phyloP scores from a whole-genome alignment of 1,140 invertebrate species.

The Dinoponera quadriceps region DNA sequence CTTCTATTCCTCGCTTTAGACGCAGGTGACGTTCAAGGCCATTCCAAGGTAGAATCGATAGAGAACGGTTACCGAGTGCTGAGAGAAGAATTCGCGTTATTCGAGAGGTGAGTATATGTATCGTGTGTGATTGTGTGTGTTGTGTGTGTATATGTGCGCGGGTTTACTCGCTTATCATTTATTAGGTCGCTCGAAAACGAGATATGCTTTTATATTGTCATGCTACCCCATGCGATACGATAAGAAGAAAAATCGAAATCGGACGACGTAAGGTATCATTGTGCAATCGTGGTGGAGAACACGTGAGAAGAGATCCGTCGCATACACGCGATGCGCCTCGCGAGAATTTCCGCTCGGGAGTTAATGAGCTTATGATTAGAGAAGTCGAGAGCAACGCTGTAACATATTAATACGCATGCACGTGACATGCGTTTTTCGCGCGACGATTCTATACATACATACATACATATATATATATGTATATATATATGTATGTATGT shows the following conservation, averaged over 20 bases:
- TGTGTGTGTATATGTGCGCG: too few species aligned
- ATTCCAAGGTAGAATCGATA: constrained; percentile 37
- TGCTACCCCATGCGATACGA: constrained; percentile 43
- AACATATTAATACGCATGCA: constrained; percentile 29
- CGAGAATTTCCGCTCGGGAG: background rate
- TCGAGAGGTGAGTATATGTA: constrained; percentile 21
- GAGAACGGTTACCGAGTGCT: constrained; percentile 30
- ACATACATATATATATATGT: background rate
- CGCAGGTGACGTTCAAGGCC: constrained; percentile 64
- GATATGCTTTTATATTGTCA: constrained; percentile 70
- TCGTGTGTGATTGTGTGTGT: too few species aligned
- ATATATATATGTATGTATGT: background rate
- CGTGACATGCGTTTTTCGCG: constrained; percentile 15
- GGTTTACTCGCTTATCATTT: constrained; percentile 35
- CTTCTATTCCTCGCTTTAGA: constrained; percentile 21
- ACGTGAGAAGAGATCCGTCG: constrained; percentile 7
- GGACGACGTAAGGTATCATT: constrained; percentile 1
- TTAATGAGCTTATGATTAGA: constrained; percentile 6
- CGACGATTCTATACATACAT: background rate
- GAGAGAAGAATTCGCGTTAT: constrained; percentile 11
- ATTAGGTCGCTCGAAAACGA: constrained; percentile 67
- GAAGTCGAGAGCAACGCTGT: constrained; percentile 8
- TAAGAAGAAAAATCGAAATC: constrained; percentile 28
- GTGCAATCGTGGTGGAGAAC: constrained; percentile 6
- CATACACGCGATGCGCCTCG: background rate